Base-by-base conservation (phyloP, 2,797 vertebrate genomes). In the Melanitta fusca region DNA sequence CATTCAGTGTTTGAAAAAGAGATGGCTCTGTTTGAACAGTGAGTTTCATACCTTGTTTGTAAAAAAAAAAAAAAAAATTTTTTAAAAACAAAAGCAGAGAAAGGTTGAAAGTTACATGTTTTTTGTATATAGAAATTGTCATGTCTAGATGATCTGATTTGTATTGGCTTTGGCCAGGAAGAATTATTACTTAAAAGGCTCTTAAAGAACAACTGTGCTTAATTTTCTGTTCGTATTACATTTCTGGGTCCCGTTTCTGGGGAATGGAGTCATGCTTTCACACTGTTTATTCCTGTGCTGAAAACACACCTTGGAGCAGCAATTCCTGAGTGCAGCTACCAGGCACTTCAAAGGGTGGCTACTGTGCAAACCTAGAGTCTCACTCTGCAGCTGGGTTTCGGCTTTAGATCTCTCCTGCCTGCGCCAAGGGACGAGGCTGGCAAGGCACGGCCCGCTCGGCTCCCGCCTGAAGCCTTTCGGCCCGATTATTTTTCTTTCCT, bases 1-100 rank as follows among this genome's bases (percentile, higher is more conserved):
- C 98, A 98, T 99, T 99, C 99, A 99, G 98, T 99, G 98, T 99
- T 98, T 97, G 98, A 98, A 98, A 97, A 98, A 98, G 98, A 97
- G 96, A 98, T 85, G 97, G 98, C 98, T 98, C 98, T 98, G 98
- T 98, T 99, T 98, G 98, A 98, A 98, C 98, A 96, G 98, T 98
- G 96, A 98, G 98, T 98, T 98, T 98, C 98, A 97, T 97, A 98
- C 98, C 98, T 98, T 98, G 94, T 98, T 98, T 98, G 98, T 98
- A 97, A 97, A 97, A 97, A 97, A 97, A 97, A 49, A 97, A 97
- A 98, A 98, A 98, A 98, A 98, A 98, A 91, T 80, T 95, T 96
- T 97, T 96, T 96, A 97, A 96, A 96, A 97, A 97, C 97, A 97
- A 97, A 98, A 97, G 94, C 95, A 95, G 96, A 98, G 97, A 98